Evolutionary conservation across 1,140 invertebrate genomes (phyloP).

Genomic region (Phocides pigmalion): DNA sequence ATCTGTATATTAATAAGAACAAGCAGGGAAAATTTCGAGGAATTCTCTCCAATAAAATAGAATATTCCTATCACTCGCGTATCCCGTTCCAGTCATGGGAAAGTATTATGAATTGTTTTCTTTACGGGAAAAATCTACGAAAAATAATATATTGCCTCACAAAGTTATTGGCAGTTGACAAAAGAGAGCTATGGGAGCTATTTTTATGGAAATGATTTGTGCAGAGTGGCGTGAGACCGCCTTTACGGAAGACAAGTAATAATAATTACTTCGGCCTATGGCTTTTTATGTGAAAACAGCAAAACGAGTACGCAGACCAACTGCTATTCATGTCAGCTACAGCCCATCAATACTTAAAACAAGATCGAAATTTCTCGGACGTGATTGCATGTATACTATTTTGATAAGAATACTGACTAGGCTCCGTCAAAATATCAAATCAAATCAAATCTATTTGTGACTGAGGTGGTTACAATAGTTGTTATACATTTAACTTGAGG

Average conservation of each 20-base stretch:
- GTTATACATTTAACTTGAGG: too few relatives aligned
- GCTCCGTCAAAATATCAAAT: too few relatives aligned
- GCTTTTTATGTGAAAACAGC: too few relatives aligned
- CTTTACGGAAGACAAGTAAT: background rate
- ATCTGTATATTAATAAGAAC: conserved; percentile 11
- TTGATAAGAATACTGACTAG: too few relatives aligned
- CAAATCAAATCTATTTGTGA: too few relatives aligned
- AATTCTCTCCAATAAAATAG: conserved; percentile 22
- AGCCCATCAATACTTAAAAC: too few relatives aligned
- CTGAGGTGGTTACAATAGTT: too few relatives aligned
- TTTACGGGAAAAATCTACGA: conserved; percentile 16
- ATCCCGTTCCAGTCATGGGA: conserved; percentile 15
- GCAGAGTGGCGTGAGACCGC: background rate
- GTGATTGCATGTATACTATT: too few relatives aligned
- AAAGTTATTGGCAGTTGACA: conserved; percentile 9
- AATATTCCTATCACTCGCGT: conserved; percentile 18
- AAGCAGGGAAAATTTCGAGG: background rate
- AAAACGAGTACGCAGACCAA: too few relatives aligned
- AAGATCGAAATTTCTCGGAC: too few relatives aligned
- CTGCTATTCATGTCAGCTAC: too few relatives aligned
- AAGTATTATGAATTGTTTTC: conserved; percentile 27
- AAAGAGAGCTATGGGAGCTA: background rate
- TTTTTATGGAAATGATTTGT: background rate
- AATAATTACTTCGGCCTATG: too few relatives aligned
- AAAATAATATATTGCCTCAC: conserved; percentile 7